A percentile compares a stretch with the other conserved stretches of the same genome.
These are phyloP conservation scores for Lepetodrilus schrolli DNA, from an alignment of 2,888 invertebrate genomes.

Conservation along the genomic window DNA sequence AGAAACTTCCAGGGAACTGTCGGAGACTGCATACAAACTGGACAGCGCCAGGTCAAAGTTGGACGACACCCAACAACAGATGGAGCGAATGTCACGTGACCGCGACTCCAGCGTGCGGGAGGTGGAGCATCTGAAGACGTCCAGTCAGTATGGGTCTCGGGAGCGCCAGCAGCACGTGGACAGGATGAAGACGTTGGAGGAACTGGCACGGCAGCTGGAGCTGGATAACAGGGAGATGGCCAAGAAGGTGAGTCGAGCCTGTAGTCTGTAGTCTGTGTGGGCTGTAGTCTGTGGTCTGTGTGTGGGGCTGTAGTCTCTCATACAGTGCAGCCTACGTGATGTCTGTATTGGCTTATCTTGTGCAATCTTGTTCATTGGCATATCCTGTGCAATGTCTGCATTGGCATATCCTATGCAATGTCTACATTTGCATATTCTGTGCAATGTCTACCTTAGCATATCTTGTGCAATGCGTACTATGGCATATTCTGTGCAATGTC, in stretches of 20 bases:
- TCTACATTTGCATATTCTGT: too few relatives aligned
- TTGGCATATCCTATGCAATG: too few relatives aligned
- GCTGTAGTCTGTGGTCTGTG: too few relatives aligned
- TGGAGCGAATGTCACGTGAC: constrained; percentile 40
- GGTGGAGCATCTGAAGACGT: constrained; percentile 47
- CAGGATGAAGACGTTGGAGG: constrained; percentile 53
- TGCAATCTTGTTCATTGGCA: too few relatives aligned
- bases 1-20: constrained; percentile 11
- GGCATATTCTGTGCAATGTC: too few relatives aligned
- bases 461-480: too few relatives aligned
- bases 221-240: constrained; percentile 64
- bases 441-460: too few relatives aligned
- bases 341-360: too few relatives aligned
- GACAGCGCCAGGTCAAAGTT: constrained; percentile 24
- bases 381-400: too few relatives aligned
- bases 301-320: too few relatives aligned
- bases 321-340: too few relatives aligned
- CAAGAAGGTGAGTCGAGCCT: constrained; percentile 62
- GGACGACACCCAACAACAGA: constrained; percentile 24
- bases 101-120: constrained; percentile 50
- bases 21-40: background rate
- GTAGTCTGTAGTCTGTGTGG: too few relatives aligned
- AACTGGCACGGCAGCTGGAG: constrained; percentile 58
- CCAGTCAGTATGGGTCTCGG: constrained; percentile 47
- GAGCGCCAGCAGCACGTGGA: constrained; percentile 59